phyloP scores from a whole-genome alignment of 2,797 vertebrate genomes.

The Platyrinchus mystaceus region DNA sequence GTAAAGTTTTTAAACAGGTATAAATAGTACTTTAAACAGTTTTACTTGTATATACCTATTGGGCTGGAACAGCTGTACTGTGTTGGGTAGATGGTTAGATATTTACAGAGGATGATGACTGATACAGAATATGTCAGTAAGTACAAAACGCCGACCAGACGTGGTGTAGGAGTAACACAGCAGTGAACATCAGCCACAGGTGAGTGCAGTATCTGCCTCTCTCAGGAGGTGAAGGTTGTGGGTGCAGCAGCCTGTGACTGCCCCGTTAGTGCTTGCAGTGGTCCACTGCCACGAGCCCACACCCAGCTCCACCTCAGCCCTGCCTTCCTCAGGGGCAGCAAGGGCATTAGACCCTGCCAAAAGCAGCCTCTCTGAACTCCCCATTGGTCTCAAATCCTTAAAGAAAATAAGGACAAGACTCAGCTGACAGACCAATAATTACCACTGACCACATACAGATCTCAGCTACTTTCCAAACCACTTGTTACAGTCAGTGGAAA shows the following conservation, averaged over 20 bases:
- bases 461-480: background rate
- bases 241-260: background rate
- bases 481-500: background rate
- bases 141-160: background rate
- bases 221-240: background rate
- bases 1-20: background rate
- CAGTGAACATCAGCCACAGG: background rate
- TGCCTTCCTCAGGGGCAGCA: background rate
- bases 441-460: background rate
- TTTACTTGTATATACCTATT: background rate
- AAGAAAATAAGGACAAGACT: background rate
- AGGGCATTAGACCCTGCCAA: background rate
- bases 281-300: background rate
- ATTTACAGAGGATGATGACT: background rate
- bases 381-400: background rate
- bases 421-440: background rate
- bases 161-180: background rate
- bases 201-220: fast-evolving
- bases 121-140: background rate
- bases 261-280: fast-evolving
- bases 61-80: background rate
- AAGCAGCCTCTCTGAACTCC: background rate
- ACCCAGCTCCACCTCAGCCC: background rate
- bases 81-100: background rate
- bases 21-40: background rate